Conservation (phyloP, 2,113 vertebrate genomes). For the Pionites leucogaster region DNA sequence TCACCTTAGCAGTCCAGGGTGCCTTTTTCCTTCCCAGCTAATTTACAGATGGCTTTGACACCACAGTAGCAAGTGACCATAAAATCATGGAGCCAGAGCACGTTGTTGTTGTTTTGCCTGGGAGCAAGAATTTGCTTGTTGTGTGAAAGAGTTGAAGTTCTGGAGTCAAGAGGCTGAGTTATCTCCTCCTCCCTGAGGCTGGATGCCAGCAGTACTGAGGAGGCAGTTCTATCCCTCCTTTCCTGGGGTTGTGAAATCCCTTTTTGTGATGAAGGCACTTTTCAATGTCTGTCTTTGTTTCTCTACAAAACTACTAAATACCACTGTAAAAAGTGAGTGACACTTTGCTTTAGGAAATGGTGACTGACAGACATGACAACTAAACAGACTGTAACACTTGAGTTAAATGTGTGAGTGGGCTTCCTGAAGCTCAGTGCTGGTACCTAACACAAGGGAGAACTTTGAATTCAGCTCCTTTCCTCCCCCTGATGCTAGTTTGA, state of each 20-base stretch:
- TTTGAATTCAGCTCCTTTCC: not conserved
- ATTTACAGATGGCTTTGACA: not conserved
- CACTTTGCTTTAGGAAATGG: not conserved
- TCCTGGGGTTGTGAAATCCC: not conserved
- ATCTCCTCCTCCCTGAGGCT: not conserved
- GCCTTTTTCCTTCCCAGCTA: not conserved
- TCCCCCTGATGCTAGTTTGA: not conserved
- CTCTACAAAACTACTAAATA: not conserved
- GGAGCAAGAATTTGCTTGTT: not conserved
- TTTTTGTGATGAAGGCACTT: not conserved
- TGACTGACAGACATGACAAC: not conserved
- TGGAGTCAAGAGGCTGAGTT: not conserved
- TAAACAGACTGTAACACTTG: not conserved
- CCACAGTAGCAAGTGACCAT: not conserved
- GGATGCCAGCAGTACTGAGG: not conserved
- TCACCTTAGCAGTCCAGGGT: not conserved
- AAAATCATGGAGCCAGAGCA: not conserved
- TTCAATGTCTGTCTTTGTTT: not conserved
- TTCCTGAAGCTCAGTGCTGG: not conserved
- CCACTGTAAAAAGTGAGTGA: not conserved
- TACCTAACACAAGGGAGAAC: not conserved
- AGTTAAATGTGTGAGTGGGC: not conserved
- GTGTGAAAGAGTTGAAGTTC: not conserved
- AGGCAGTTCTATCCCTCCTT: not conserved
- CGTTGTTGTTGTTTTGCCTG: not conserved